These are phyloP conservation scores for Littorina saxatilis DNA, from an alignment of 1,140 invertebrate species.

Conservation along the genomic window DNA sequence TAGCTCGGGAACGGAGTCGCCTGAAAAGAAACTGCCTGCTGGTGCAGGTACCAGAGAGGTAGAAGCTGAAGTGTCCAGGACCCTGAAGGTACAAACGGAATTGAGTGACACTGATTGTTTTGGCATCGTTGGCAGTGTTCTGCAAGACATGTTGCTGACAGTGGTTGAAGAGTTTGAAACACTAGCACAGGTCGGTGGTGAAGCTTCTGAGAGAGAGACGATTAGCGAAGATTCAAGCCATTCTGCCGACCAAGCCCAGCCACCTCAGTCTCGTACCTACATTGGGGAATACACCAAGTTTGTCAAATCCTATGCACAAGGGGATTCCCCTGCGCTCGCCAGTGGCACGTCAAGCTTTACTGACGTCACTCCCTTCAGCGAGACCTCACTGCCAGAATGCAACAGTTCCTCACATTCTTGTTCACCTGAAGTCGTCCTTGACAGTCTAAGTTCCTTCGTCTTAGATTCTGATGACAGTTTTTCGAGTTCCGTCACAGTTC, in stretches of 20 bases:
- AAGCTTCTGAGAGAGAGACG: background rate
- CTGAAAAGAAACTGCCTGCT: background rate
- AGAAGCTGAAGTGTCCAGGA: background rate
- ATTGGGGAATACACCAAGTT: conserved; percentile 4
- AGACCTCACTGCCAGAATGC: background rate
- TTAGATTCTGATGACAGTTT: conserved; percentile 8
- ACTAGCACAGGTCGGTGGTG: background rate
- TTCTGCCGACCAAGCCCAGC: background rate
- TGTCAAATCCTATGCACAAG: background rate
- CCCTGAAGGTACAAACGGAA: too few species aligned
- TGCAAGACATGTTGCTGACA: background rate
- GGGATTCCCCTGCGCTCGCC: background rate
- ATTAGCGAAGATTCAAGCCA: background rate
- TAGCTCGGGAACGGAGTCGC: background rate
- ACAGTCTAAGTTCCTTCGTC: background rate
- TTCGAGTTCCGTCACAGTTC: background rate
- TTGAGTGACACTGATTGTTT: background rate
- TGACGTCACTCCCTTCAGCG: background rate
- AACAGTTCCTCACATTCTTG: background rate
- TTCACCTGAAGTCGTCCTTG: background rate
- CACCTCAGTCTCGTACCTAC: background rate
- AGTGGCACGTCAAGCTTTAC: background rate
- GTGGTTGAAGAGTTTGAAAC: background rate
- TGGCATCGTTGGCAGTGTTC: background rate
- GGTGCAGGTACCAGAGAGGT: background rate